Base-by-base conservation (phyloP, 2,113 vertebrate genomes). In the Acanthisitta chloris region DNA sequence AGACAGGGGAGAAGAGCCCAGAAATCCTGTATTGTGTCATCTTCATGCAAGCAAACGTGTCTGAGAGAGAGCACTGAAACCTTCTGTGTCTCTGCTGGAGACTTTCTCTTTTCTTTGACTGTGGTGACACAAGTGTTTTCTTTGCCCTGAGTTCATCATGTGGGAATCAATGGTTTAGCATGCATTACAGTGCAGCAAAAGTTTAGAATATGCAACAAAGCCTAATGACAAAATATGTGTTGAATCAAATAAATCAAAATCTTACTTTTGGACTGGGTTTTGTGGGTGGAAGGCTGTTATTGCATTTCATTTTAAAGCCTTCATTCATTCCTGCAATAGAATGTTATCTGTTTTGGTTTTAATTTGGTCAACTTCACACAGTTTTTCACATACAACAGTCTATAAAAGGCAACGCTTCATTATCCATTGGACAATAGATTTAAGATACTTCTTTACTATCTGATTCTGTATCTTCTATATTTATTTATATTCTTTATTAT, bases 211-310 rank as follows among this genome's bases (percentile, higher is more conserved):
- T 0, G 2, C 89, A 83, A 64, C 52, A 61, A 79, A 94, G 55
- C 58, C 52, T 96, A 95, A 95, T 94, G 73, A 66, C 81, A 97
- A 97, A 96, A 91, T 96, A 93, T 96, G 94, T 90, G 77, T 85
- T 93, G 87, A 94, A 90, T 73, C 71, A 92, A 91, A 95, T 86
- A 94, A 93, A 97, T 76, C 79, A 90, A 92, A 90, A 73, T 96
- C 93, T 90, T 97, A 25, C 80, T 86, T 94, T 94, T 96, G 86
- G 86, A 80, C 71, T 90, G 64, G 2, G 40, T 91, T 86, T 86
- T 87, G 82, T 71, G 94, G 81, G 81, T 21, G 43, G 74, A 92
- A 91, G 70, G 57, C 85, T 90, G 78, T 91, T 91, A 78, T 61
- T 87, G 33, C 58, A 57, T 93, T 93, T 94, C 79, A 59, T 95